Conservation (phyloP, 2,113 vertebrate species). For the Micronycteris hirsuta region DNA sequence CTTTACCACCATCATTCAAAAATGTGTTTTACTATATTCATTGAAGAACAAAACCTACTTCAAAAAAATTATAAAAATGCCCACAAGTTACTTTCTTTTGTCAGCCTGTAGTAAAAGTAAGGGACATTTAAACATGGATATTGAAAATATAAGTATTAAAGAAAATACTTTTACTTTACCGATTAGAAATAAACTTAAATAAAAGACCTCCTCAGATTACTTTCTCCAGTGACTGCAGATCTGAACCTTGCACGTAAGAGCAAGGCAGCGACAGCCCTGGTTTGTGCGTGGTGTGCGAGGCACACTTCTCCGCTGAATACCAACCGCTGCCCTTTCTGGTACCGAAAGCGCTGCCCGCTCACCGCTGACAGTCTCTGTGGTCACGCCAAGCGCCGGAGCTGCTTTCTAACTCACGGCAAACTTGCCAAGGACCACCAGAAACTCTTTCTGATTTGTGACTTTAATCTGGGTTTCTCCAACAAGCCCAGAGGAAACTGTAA, state of each 20-base stretch:
- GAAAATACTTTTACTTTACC: background rate
- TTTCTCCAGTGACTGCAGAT: background rate
- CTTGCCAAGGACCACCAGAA: background rate
- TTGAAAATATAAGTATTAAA: background rate
- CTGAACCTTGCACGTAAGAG: background rate
- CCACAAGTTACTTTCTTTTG: background rate
- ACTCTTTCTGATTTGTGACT: background rate
- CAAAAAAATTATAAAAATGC: background rate
- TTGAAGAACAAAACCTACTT: background rate
- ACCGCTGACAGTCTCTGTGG: background rate
- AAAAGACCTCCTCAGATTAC: background rate
- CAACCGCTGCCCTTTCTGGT: fast-evolving
- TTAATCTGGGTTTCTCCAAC: background rate
- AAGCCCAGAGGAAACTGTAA: background rate
- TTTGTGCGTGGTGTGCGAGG: background rate
- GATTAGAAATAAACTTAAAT: background rate
- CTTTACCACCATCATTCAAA: background rate
- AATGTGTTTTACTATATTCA: background rate
- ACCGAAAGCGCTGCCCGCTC: background rate
- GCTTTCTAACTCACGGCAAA: background rate
- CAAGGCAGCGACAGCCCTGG: fast-evolving
- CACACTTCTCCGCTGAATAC: fast-evolving
- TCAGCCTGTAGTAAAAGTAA: background rate
- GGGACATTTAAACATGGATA: background rate
- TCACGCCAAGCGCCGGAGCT: background rate